Evolutionary conservation across 2,888 invertebrate genomes (phyloP).

Genomic region (Aphidoletes aphidimyza): DNA sequence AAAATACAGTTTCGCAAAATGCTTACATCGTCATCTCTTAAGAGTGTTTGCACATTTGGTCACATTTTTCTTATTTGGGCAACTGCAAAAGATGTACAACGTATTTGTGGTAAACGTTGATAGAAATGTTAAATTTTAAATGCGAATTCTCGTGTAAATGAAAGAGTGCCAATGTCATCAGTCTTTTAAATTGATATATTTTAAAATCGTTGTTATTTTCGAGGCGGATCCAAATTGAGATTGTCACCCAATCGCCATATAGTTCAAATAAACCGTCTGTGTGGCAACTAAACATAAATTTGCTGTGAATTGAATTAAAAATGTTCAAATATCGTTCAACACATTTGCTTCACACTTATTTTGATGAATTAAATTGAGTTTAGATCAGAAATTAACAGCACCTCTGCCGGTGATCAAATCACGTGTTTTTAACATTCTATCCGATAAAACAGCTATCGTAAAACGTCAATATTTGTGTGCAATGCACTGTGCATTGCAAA

Average conservation of each 20-base stretch:
- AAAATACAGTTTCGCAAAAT: neutral
- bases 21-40: neutral
- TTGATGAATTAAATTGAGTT: neutral
- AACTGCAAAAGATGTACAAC: too few relatives aligned
- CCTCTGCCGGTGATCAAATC: neutral
- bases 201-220: neutral
- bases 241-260: too few relatives aligned
- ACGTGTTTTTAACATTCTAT: neutral
- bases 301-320: slow-evolving; percentile 6
- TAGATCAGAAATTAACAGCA: neutral
- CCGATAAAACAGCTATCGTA: neutral
- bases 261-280: too few relatives aligned
- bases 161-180: too few relatives aligned
- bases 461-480: too few relatives aligned
- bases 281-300: neutral
- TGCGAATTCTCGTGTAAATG: too few relatives aligned
- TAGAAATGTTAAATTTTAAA: too few relatives aligned
- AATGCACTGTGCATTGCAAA: neutral
- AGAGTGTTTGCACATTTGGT: neutral
- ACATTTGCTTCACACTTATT: neutral
- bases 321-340: neutral
- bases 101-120: too few relatives aligned
- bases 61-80: too few relatives aligned
- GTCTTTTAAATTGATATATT: too few relatives aligned
- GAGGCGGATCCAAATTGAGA: neutral